These are phyloP conservation scores for Drepana arcuata DNA, from an alignment of 1,140 invertebrate genomes.

Conservation along the genomic window DNA sequence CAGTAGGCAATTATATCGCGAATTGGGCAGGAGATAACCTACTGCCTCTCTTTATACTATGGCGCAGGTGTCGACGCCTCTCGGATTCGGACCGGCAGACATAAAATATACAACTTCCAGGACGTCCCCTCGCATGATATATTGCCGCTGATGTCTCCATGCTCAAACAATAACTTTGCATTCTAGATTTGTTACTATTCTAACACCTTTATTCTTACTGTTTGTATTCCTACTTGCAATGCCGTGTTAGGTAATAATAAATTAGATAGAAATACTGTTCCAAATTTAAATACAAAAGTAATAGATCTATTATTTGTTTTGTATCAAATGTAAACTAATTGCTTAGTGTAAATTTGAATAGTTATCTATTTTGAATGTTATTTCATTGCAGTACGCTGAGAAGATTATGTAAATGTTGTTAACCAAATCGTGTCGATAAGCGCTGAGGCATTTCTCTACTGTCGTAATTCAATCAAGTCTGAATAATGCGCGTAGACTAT, in stretches of 20 bases:
- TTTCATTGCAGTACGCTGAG: neutral
- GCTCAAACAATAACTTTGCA: constrained; percentile 1
- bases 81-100: constrained; percentile 15
- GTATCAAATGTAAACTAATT: too few species aligned
- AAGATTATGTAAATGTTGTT: neutral
- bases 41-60: too few species aligned
- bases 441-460: too few species aligned
- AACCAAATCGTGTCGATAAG: too few species aligned
- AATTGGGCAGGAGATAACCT: too few species aligned
- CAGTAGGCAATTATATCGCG: neutral
- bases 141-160: constrained; percentile 18
- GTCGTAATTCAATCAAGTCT: neutral
- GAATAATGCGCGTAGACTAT: neutral
- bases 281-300: too few species aligned
- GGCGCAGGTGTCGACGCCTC: constrained; percentile 10
- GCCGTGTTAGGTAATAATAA: too few species aligned
- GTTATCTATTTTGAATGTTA: neutral
- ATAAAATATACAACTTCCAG: constrained; percentile 34
- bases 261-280: too few species aligned
- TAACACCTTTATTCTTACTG: neutral
- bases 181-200: neutral
- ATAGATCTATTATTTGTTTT: too few species aligned
- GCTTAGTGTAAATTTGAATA: too few species aligned
- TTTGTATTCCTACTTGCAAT: neutral
- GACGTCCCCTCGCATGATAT: constrained; percentile 30